A percentile compares a stretch with the other conserved stretches of the same genome.
phyloP scores from a whole-genome alignment of 2,797 vertebrate genomes.

The Meda fulgida region DNA sequence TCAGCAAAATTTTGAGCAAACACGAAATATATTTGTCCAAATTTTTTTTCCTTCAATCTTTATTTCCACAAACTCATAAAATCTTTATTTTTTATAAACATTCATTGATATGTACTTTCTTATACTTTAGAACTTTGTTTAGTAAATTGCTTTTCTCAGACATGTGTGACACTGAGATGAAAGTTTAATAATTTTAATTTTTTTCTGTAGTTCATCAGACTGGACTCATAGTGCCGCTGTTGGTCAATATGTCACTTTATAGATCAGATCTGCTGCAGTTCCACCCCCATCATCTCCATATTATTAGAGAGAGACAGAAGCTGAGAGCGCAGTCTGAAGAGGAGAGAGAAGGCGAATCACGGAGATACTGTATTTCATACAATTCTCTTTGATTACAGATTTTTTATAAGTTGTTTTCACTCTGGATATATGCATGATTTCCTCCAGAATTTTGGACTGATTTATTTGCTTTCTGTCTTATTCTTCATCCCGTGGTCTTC shows the following conservation, averaged over 20 bases:
- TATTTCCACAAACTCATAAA: not conserved
- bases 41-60: fast-evolving
- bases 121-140: no score
- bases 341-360: slow-evolving; percentile 1
- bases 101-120: fast-evolving
- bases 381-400: not conserved
- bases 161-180: fast-evolving
- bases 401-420: not conserved
- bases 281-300: slow-evolving; percentile 5
- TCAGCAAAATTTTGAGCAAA: not conserved
- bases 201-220: no score
- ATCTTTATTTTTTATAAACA: no score
- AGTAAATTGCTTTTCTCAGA: no score
- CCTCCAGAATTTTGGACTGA: not conserved
- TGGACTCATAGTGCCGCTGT: slow-evolving; percentile 65
- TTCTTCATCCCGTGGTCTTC: not conserved
- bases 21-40: not conserved
- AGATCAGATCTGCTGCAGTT: not conserved
- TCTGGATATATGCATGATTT: not conserved
- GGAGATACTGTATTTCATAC: not conserved
- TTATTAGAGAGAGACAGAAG: slow-evolving; percentile 22
- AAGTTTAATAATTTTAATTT: fast-evolving
- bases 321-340: slow-evolving; percentile 28
- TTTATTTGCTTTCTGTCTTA: not conserved
- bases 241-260: slow-evolving; percentile 52